These are phyloP conservation scores for Danio choprae DNA, from an alignment of 2,797 vertebrate genomes.

Conservation along the genomic window DNA sequence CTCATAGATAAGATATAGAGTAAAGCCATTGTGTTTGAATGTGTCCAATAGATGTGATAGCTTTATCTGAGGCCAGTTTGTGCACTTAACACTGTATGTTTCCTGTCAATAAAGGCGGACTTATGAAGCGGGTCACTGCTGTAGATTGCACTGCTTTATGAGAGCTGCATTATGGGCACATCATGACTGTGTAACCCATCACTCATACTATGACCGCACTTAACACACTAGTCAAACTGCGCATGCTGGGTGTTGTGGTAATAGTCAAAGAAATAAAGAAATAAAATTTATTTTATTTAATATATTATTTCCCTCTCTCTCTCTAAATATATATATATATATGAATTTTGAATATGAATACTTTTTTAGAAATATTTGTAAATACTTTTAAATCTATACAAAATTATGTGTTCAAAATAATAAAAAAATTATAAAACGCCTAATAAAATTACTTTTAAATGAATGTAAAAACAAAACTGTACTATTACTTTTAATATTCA, in stretches of 20 bases:
- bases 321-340: too few relatives aligned
- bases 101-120: slow-evolving; percentile 54
- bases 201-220: not conserved
- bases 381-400: too few relatives aligned
- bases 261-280: not conserved
- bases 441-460: too few relatives aligned
- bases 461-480: too few relatives aligned
- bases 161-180: slow-evolving; percentile 31
- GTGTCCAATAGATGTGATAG: slow-evolving; percentile 25
- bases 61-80: slow-evolving; percentile 15
- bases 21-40: slow-evolving; percentile 41
- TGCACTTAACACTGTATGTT: slow-evolving; percentile 50
- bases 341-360: too few relatives aligned
- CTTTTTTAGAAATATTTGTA: too few relatives aligned
- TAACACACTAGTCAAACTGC: not conserved
- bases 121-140: slow-evolving; percentile 54
- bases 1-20: slow-evolving; percentile 55
- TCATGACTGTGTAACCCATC: slow-evolving; percentile 24
- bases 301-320: too few relatives aligned
- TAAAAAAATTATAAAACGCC: too few relatives aligned
- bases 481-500: too few relatives aligned
- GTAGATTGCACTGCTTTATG: slow-evolving; percentile 41
- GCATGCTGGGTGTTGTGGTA: not conserved
- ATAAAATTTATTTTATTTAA: too few relatives aligned
- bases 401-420: too few relatives aligned